Percentiles rank a stretch among this genome's conserved stretches.
These are phyloP conservation scores for Xenotilapia leptura DNA, from an alignment of 2,113 vertebrate genomes.

Conservation along the genomic window DNA sequence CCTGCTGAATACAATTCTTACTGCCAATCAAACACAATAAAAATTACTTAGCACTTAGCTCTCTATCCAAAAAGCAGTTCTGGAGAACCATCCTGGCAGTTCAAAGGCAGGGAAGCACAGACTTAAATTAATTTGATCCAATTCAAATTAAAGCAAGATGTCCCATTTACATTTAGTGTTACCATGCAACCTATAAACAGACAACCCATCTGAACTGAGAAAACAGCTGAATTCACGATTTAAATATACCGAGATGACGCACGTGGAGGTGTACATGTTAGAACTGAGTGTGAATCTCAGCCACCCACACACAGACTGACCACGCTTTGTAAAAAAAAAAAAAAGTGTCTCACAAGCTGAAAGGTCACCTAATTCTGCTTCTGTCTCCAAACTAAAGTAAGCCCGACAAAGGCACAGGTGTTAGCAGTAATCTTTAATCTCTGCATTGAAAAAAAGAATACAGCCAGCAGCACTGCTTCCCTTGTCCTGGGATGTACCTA, in stretches of 20 bases:
- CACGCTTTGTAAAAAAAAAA: not conserved
- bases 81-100: not conserved
- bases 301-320: not conserved
- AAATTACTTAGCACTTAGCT: not conserved
- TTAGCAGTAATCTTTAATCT: not conserved
- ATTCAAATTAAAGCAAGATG: not conserved
- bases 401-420: not conserved
- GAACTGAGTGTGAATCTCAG: not conserved
- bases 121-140: not conserved
- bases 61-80: not conserved
- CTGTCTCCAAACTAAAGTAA: not conserved
- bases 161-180: not conserved
- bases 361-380: not conserved
- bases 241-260: not conserved
- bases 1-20: not conserved
- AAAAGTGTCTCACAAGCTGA: not conserved
- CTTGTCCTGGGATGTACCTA: not conserved
- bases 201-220: not conserved
- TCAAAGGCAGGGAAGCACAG: not conserved
- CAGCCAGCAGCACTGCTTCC: not conserved
- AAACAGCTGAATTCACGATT: not conserved
- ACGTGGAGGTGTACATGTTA: not conserved
- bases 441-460: not conserved
- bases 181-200: fast-evolving
- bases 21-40: not conserved